These are phyloP conservation scores for Ctenoplectra terminalis DNA, from an alignment of 1,140 invertebrate species.

Conservation along the genomic window DNA sequence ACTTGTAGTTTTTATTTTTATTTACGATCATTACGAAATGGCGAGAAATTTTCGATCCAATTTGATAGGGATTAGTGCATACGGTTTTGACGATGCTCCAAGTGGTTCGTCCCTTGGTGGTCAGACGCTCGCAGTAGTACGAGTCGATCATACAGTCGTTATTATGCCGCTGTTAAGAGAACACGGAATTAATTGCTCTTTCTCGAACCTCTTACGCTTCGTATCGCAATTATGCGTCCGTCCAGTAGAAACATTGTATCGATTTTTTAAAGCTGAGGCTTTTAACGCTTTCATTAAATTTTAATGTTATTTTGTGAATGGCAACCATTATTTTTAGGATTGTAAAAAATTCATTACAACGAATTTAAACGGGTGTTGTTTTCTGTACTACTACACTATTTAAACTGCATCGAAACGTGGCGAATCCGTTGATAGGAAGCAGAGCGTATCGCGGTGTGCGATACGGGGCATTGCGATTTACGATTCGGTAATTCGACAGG, in stretches of 20 bases:
- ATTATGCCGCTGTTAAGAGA: background rate
- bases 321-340: background rate
- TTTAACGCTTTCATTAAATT: background rate
- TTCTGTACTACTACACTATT: background rate
- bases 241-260: too few relatives aligned
- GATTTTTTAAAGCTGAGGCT: background rate
- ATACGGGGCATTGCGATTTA: constrained; percentile 36
- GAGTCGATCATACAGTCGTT: background rate
- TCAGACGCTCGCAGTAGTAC: constrained; percentile 12
- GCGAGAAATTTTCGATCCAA: background rate
- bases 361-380: background rate
- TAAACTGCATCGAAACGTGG: background rate
- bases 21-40: background rate
- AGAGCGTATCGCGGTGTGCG: constrained; percentile 11
- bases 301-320: background rate
- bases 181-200: background rate
- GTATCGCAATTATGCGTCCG: background rate
- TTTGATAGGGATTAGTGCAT: background rate
- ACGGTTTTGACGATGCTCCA: background rate
- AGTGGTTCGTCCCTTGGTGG: background rate
- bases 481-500: constrained; percentile 54
- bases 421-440: constrained; percentile 17
- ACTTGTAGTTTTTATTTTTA: too few relatives aligned
- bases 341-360: too few relatives aligned
- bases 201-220: background rate